Evolutionary conservation across 2,113 vertebrate species (phyloP), one percentile per base, ranked within the genome.

Genomic region (Xiphophorus hellerii): DNA sequence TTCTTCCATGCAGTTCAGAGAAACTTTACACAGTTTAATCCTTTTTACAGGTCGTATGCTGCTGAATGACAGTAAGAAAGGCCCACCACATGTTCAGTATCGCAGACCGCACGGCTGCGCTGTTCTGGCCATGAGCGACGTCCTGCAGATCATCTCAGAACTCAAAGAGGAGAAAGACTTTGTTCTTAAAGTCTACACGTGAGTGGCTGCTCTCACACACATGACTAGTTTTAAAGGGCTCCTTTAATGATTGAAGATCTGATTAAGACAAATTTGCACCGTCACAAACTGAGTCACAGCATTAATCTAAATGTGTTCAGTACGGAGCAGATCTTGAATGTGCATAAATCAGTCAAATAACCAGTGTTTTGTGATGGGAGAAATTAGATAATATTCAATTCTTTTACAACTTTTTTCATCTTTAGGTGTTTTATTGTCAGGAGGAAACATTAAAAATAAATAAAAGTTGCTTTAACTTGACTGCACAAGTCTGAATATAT

Each of bases 181-280:
- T 83, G 97, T 98, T 74, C 97, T 99, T 64, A 99, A 99, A 89
- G 97, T 99, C 88, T 99, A 99, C 94, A 99, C 95, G 98, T 99
- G 90, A 95, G 98, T 95, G 37, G 12, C 31, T 25, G 22, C 22
- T 0, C 65, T 28, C 28, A 29, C 48, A 48, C 17, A n/a, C 14
- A 20, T 39, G 17, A 48, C 0, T 10, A n/a, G 58, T 42, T 42
- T 12, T 4, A 15, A 42, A 48, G 15, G 6, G 17, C 20, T 5
- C 14, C 4, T 44, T 4, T 17, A 15, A 35, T 3, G 25, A 33
- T 14, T 67, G 42, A 44, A 17, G 15, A 44, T 44, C 37, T 22
- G 11, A 8, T 42, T 37, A 39, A 37, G 39, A 42, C 13, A 66
- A 17, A 12, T 42, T 66, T 14, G 20, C 17, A 67, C 37, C 20